phyloP scores from a whole-genome alignment of 2,888 invertebrate genomes.

The Erynnis tages region DNA sequence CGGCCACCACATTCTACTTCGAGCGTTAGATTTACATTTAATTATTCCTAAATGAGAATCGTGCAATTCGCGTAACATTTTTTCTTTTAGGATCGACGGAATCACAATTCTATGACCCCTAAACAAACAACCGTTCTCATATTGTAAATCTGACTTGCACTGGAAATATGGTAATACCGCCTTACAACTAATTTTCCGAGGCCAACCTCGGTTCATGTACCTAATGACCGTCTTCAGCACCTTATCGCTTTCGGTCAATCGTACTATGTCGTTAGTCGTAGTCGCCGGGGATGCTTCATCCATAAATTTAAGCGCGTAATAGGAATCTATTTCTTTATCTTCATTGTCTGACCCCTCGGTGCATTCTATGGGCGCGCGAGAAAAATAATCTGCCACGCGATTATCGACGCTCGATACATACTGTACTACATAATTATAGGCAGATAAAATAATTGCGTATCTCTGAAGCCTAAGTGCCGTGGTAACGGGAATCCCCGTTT shows the following conservation, averaged over 20 bases:
- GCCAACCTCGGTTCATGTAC: conserved; percentile 33
- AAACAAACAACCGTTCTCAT: conserved; percentile 30
- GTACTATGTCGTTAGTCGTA: conserved; percentile 21
- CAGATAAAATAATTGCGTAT: conserved; percentile 30
- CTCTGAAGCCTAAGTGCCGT: conserved; percentile 28
- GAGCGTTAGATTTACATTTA: conserved; percentile 31
- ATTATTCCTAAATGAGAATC: conserved; percentile 29
- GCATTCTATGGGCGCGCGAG: conserved; percentile 21
- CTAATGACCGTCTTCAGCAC: conserved; percentile 28
- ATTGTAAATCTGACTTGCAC: conserved; percentile 31
- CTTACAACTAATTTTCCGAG: conserved; percentile 30
- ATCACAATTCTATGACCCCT: conserved; percentile 30
- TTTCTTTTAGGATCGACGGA: conserved; percentile 15
- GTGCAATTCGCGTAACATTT: conserved; percentile 30
- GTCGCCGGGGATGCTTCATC: conserved; percentile 10
- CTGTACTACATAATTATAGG: conserved; percentile 25
- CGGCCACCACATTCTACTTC: conserved; percentile 33
- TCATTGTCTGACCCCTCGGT: not conserved
- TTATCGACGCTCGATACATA: conserved; percentile 27
- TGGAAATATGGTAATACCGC: conserved; percentile 30
- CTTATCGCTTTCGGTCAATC: conserved; percentile 18
- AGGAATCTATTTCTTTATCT: conserved; percentile 12
- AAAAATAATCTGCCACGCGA: conserved; percentile 30
- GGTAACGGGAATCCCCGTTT: conserved; percentile 25
- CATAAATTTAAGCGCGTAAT: conserved; percentile 3